phyloP scores from a whole-genome alignment of 2,888 invertebrate species.

The Melinopterus prodromus region DNA sequence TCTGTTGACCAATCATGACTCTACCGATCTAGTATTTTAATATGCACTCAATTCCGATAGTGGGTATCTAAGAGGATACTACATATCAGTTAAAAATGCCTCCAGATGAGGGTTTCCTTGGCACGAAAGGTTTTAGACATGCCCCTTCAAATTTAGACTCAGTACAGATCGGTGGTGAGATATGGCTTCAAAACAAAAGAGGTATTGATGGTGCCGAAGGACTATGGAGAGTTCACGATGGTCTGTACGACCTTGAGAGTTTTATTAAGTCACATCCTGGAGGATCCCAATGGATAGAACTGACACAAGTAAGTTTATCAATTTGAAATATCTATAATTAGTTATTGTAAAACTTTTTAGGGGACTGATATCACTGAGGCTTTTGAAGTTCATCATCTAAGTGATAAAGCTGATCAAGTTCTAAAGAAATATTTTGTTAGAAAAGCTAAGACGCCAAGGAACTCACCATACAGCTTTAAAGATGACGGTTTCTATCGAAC shows the following conservation, averaged over 20 bases:
- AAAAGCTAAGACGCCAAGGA: constrained; percentile 70
- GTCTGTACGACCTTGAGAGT: constrained; percentile 82
- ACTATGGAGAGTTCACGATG: constrained; percentile 78
- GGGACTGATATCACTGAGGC: constrained; percentile 85
- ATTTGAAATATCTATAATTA: too few species aligned
- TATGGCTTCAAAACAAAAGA: constrained; percentile 72
- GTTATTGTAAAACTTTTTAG: constrained; percentile 59
- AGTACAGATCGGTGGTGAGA: not conserved
- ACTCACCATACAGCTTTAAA: constrained; percentile 77
- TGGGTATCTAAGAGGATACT: too few species aligned
- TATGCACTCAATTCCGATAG: too few species aligned
- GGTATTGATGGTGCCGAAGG: constrained; percentile 77
- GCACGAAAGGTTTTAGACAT: too few species aligned
- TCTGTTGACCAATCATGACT: too few species aligned
- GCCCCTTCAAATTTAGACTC: too few species aligned
- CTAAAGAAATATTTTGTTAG: constrained; percentile 72
- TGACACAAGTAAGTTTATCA: constrained; percentile 66
- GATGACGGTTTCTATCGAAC: constrained; percentile 79
- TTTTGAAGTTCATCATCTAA: constrained; percentile 80
- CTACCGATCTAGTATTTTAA: too few species aligned
- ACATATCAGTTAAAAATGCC: too few species aligned
- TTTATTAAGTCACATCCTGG: constrained; percentile 87
- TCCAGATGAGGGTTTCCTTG: too few species aligned
- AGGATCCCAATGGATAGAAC: constrained; percentile 76
- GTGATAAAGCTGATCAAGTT: too few species aligned